Percentiles rank a stretch among this genome's conserved stretches.
Evolutionary conservation across 2,797 vertebrate genomes (phyloP).

Genomic region (Ambastaia sidthimunki): DNA sequence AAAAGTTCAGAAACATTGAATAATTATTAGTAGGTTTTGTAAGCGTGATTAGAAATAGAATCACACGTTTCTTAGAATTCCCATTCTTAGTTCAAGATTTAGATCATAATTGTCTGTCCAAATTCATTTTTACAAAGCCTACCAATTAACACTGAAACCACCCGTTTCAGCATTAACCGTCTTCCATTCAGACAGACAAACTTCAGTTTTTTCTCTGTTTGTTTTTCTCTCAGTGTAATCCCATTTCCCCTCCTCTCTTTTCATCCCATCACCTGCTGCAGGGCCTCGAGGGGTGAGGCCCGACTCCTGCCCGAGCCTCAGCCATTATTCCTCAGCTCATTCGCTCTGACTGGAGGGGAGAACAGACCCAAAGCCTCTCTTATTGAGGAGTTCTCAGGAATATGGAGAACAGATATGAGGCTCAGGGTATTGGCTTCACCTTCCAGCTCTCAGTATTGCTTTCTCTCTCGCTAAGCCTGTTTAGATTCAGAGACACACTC

Average conservation of each 20-base stretch:
- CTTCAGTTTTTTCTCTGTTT: background rate
- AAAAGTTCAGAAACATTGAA: background rate
- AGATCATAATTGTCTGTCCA: too few relatives aligned
- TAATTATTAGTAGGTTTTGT: background rate
- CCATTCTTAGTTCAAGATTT: too few relatives aligned
- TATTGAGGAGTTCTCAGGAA: slow-evolving; percentile 54
- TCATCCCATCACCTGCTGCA: slow-evolving; percentile 41
- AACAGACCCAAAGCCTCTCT: slow-evolving; percentile 48
- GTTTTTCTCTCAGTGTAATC: slow-evolving; percentile 25
- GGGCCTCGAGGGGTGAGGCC: slow-evolving; percentile 39
- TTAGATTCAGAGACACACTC: slow-evolving; percentile 64
- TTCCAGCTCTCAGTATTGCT: slow-evolving; percentile 19
- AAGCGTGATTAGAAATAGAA: too few relatives aligned
- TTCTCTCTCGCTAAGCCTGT: slow-evolving; percentile 51
- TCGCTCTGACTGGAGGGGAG: slow-evolving; percentile 46
- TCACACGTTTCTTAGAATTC: too few relatives aligned
- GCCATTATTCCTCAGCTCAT: slow-evolving; percentile 54
- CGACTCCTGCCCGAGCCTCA: slow-evolving; percentile 28
- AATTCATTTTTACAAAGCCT: background rate
- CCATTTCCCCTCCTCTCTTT: background rate
- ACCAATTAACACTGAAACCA: background rate
- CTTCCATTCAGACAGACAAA: background rate
- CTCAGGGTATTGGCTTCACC: slow-evolving; percentile 23
- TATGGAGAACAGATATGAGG: slow-evolving; percentile 41
- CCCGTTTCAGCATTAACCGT: background rate